These are phyloP conservation scores for Premnoplex brunnescens DNA, from an alignment of 2,797 vertebrate species.

Conservation along the genomic window DNA sequence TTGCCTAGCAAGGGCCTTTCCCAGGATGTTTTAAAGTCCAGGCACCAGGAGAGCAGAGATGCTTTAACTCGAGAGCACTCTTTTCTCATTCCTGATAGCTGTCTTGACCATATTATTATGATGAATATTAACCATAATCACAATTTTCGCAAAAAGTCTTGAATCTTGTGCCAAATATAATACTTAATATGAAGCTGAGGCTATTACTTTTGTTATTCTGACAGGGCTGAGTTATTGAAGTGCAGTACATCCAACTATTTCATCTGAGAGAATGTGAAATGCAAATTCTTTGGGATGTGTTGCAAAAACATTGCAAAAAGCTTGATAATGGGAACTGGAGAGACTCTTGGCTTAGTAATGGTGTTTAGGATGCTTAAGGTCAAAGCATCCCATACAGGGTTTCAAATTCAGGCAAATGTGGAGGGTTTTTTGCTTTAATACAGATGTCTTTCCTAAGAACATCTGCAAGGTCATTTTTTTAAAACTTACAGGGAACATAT, in stretches of 20 bases:
- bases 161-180: background rate
- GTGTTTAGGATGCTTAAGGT: background rate
- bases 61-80: background rate
- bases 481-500: constrained; percentile 11
- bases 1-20: background rate
- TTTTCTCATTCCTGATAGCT: background rate
- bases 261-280: constrained; percentile 13
- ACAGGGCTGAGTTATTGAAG: background rate
- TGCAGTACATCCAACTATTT: background rate
- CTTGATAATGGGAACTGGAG: background rate
- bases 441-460: constrained; percentile 14
- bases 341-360: background rate
- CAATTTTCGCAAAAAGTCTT: background rate
- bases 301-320: background rate
- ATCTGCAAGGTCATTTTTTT: constrained; percentile 46
- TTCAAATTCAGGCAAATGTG: constrained; percentile 23
- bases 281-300: background rate
- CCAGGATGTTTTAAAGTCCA: background rate
- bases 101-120: background rate
- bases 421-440: background rate
- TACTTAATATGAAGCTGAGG: background rate
- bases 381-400: background rate
- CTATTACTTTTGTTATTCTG: constrained; percentile 16
- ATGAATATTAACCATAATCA: background rate
- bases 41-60: background rate